Percentiles rank a stretch among this genome's conserved stretches.
Evolutionary conservation across 2,113 vertebrate species (phyloP).

Genomic region (Corythoichthys intestinalis): DNA sequence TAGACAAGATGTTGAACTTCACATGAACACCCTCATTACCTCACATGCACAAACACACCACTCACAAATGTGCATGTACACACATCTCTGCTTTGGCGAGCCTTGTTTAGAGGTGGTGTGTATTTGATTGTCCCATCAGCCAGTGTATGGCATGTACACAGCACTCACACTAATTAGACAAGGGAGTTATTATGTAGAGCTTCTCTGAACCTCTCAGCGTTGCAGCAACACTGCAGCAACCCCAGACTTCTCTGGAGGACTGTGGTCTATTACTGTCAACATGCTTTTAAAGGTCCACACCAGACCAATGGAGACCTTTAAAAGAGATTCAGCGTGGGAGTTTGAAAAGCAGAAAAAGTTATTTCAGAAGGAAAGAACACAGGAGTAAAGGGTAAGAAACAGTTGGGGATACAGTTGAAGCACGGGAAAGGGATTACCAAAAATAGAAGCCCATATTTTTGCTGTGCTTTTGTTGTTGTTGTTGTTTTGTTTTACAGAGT

Average conservation of each 20-base stretch:
- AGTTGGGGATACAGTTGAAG: constrained; percentile 34
- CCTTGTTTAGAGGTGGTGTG: constrained; percentile 41
- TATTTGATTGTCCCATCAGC: constrained; percentile 54
- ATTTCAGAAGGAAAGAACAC: constrained; percentile 54
- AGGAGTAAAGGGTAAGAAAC: constrained; percentile 33
- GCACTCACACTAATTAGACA: constrained; percentile 66
- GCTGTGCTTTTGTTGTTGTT: neutral
- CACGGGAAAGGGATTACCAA: constrained; percentile 25
- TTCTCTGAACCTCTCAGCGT: constrained; percentile 52
- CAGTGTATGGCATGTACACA: constrained; percentile 45
- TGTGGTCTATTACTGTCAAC: constrained; percentile 57
- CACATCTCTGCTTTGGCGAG: constrained; percentile 24
- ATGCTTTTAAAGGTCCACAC: constrained; percentile 53
- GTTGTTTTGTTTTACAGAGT: constrained; percentile 5
- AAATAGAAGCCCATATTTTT: constrained; percentile 30
- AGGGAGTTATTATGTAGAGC: constrained; percentile 66
- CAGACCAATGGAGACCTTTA: constrained; percentile 40
- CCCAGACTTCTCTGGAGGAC: constrained; percentile 43
- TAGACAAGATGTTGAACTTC: constrained; percentile 58
- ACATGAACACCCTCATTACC: constrained; percentile 53
- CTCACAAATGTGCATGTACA: constrained; percentile 14
- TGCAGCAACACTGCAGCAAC: constrained; percentile 44
- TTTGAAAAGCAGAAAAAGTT: constrained; percentile 41
- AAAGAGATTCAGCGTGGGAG: constrained; percentile 42
- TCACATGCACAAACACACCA: constrained; percentile 20